Conservation (phyloP, 2,113 vertebrate species). For the Perca fluviatilis region DNA sequence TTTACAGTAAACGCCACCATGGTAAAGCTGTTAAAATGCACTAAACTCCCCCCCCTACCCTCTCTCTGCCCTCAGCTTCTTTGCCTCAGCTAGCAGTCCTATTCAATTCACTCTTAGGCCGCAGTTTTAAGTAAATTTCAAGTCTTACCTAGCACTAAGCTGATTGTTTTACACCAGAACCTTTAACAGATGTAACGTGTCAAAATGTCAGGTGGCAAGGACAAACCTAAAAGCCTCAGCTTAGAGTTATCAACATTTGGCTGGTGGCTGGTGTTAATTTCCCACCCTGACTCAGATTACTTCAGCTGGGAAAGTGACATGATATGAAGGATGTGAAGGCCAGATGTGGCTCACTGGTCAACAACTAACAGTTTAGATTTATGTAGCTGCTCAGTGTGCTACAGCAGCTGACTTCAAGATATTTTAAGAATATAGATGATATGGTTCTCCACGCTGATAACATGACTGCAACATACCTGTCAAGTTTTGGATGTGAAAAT, state of each 20-base stretch:
- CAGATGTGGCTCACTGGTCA: slow-evolving; percentile 37
- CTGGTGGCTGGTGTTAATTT: slow-evolving; percentile 38
- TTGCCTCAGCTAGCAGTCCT: slow-evolving; percentile 17
- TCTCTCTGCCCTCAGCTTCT: not conserved
- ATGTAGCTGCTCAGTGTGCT: not conserved
- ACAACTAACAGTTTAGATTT: slow-evolving; percentile 28
- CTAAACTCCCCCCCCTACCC: not conserved
- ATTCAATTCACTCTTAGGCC: slow-evolving; percentile 3
- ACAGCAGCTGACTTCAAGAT: slow-evolving; percentile 8
- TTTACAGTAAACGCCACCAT: slow-evolving; percentile 74
- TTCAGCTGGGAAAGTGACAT: slow-evolving; percentile 40
- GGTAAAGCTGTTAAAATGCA: slow-evolving; percentile 66
- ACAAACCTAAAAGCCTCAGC: slow-evolving; percentile 24
- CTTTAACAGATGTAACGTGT: not conserved
- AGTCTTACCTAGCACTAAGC: not conserved
- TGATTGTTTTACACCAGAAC: not conserved
- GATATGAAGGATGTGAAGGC: slow-evolving; percentile 10
- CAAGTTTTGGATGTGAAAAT: too few species aligned
- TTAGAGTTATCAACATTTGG: slow-evolving; percentile 44
- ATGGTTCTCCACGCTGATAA: not conserved
- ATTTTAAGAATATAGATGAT: not conserved
- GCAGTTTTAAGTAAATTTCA: slow-evolving; percentile 14
- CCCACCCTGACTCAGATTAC: slow-evolving; percentile 51
- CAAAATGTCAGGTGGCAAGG: slow-evolving; percentile 20
- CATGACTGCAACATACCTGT: too few species aligned